phyloP scores from a whole-genome alignment of 2,113 vertebrate genomes.

The Scytalopus superciliaris region DNA sequence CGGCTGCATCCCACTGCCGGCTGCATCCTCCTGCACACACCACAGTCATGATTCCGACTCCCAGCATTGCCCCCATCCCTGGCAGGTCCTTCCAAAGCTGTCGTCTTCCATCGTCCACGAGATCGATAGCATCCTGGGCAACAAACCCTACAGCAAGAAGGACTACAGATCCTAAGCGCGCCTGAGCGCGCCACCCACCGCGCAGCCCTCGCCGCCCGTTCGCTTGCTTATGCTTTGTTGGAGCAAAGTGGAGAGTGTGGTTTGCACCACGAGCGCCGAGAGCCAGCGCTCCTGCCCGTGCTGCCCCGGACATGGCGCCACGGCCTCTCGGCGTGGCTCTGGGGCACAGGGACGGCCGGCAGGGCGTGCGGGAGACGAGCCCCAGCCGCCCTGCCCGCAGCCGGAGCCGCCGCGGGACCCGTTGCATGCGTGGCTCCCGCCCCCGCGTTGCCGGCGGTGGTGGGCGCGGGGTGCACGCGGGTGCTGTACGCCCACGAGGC shows the following conservation, averaged over 20 bases:
- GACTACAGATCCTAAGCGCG: slow-evolving; percentile 93
- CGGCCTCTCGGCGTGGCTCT: neutral
- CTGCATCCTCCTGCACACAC: rapidly evolving
- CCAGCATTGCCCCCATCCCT: rapidly evolving
- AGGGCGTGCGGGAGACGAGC: neutral
- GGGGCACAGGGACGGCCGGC: neutral
- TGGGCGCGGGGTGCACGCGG: neutral
- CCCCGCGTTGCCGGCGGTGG: neutral
- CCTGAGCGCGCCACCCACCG: neutral
- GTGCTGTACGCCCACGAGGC: slow-evolving; percentile 28
- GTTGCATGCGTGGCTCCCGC: slow-evolving; percentile 6
- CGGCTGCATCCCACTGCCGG: rapidly evolving
- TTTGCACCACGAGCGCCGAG: slow-evolving; percentile 10
- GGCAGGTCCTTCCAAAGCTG: slow-evolving; percentile 95
- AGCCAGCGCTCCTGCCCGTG: neutral
- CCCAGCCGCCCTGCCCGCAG: neutral
- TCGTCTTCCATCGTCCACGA: slow-evolving; percentile 96
- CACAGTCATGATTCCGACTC: neutral
- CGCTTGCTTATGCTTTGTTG: slow-evolving; percentile 87
- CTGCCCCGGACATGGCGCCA: neutral
- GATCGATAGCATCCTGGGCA: slow-evolving; percentile 98
- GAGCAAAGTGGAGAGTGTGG: slow-evolving; percentile 67
- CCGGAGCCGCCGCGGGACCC: neutral
- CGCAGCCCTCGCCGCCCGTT: slow-evolving; percentile 58
- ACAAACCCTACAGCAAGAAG: slow-evolving; percentile 99